Evolutionary conservation across 1,140 invertebrate species (phyloP), one percentile per base, ranked within the genome.

Genomic region (Drosophila oshimai): DNA sequence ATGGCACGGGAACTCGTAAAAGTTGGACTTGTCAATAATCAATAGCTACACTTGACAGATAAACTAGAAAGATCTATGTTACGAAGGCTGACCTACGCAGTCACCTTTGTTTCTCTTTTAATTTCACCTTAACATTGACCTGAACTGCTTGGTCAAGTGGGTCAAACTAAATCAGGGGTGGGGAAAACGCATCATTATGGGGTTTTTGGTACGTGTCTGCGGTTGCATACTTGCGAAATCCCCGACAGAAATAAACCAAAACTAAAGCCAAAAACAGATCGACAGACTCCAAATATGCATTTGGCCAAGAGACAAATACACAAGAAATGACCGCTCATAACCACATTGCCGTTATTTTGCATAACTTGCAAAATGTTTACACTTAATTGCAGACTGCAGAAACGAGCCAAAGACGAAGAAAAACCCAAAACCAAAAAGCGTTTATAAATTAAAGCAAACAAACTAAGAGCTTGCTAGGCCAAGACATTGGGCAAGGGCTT

Each of bases 41-140:
- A 60, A 68, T 64, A 45, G 67, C 1, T 12, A 39, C 31, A 24
- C 50, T 49, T 60, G 29, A 15, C 62, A 42, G 54, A 60, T 33
- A 49, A 60, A 49, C 45, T 49, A 46, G 34, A 70, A 70, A 70
- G 29, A 54, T 54, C 28, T 50, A 60, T n/a, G 28, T 39, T 49
- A 5, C 0, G 6, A 36, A 36, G 29, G 29, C 28, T 20, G 13
- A 44, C 13, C n/a, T 13, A 1, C 6, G 1, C n/a, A 17, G 20
- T 44, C 42, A 22, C 33, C 17, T 31, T 13, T 24, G 20, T 58
- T 44, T 18, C 37, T 12, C 7, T 15, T 29, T 28, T 15, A 36
- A 44, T 58, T 84, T 69, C 58, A 87, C 81, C 81, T 88, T 87
- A 81, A 67, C 81, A 87, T 74, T 87, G 81, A 81, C 73, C 76